phyloP scores from a whole-genome alignment of 2,888 invertebrate species.

The Nasonia oneida region DNA sequence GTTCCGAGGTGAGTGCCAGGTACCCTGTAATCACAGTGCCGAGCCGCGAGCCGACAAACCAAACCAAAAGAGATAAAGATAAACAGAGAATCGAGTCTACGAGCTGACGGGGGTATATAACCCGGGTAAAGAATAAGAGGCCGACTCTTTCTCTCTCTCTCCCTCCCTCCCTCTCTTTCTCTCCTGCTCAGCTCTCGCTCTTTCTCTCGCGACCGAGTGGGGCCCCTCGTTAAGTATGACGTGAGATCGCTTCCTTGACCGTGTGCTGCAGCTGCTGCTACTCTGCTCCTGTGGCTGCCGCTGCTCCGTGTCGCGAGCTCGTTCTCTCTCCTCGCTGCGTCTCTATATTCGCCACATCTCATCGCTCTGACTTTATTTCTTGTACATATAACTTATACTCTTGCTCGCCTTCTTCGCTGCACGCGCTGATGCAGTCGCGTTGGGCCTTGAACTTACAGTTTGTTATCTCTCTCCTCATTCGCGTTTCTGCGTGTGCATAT shows the following conservation, averaged over 20 bases:
- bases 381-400: constrained; percentile 22
- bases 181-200: background rate
- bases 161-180: constrained; percentile 23
- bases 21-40: constrained; percentile 79
- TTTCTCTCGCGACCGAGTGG: background rate
- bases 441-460: constrained; percentile 54
- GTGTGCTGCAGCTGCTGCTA: constrained; percentile 50
- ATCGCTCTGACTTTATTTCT: constrained; percentile 50
- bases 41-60: constrained; percentile 79
- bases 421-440: constrained; percentile 20
- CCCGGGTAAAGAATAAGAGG: constrained; percentile 61
- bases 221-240: constrained; percentile 77
- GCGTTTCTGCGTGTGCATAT: background rate
- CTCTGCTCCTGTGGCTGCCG: constrained; percentile 48
- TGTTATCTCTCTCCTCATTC: constrained; percentile 50
- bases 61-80: constrained; percentile 79
- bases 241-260: constrained; percentile 76
- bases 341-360: constrained; percentile 53
- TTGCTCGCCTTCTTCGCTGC: constrained; percentile 21
- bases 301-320: constrained; percentile 49
- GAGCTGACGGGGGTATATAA: constrained; percentile 72
- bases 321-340: constrained; percentile 40
- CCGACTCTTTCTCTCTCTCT: constrained; percentile 36
- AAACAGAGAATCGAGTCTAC: constrained; percentile 78
- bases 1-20: constrained; percentile 79